Evolutionary conservation across 2,888 invertebrate genomes (phyloP).

Genomic region (Platycheirus albimanus): DNA sequence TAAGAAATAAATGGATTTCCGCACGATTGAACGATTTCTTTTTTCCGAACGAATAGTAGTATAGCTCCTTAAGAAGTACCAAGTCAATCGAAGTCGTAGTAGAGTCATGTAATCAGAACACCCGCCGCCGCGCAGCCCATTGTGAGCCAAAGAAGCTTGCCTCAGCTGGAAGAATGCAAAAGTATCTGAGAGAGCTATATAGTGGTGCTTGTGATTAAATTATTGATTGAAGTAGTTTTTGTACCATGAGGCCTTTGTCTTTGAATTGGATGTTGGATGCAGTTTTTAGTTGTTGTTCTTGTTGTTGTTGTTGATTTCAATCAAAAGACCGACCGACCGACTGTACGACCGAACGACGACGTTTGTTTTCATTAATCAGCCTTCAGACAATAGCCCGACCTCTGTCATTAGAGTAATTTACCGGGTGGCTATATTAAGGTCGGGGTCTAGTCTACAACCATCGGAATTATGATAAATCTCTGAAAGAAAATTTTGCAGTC

Average conservation of each 20-base stretch:
- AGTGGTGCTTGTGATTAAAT: conserved; percentile 33
- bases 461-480: conserved; percentile 14
- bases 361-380: conserved; percentile 47
- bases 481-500: conserved; percentile 26
- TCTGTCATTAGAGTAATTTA: conserved; percentile 54
- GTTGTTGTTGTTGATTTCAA: no score
- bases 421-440: conserved; percentile 49
- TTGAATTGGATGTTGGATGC: conserved; percentile 28
- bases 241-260: conserved; percentile 42
- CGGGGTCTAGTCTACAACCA: conserved; percentile 34
- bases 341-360: not conserved
- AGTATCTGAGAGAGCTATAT: conserved; percentile 45
- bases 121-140: conserved; percentile 3
- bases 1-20: conserved; percentile 70
- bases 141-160: conserved; percentile 13
- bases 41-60: conserved; percentile 23
- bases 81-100: not conserved
- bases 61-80: conserved; percentile 45
- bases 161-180: conserved; percentile 21
- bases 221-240: conserved; percentile 50
- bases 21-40: conserved; percentile 72
- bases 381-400: conserved; percentile 56
- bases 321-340: conserved; percentile 36
- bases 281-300: conserved; percentile 24
- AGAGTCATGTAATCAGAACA: conserved; percentile 36